phyloP scores from a whole-genome alignment of 2,113 vertebrate species.

The Butorides virescens region DNA sequence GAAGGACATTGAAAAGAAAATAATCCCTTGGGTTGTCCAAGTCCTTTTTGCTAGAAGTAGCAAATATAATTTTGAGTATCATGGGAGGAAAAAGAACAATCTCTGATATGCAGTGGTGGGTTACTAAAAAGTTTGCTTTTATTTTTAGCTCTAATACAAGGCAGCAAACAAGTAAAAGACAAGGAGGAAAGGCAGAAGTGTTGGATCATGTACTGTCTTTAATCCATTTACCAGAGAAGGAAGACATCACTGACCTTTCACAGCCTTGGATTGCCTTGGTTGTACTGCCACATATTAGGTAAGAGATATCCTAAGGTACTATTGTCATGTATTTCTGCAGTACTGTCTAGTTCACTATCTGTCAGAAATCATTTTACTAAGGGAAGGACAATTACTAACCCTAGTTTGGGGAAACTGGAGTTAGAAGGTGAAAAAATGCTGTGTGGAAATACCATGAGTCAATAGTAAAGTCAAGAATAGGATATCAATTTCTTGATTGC shows the following conservation, averaged over 20 bases:
- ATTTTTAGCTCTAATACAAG: conserved; percentile 58
- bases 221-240: conserved; percentile 68
- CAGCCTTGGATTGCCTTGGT: conserved; percentile 87
- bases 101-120: not conserved
- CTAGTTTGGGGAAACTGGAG: not conserved
- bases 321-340: not conserved
- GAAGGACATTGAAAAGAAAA: not conserved
- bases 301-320: conserved; percentile 5
- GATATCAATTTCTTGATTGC: not conserved
- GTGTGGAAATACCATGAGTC: not conserved
- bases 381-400: not conserved
- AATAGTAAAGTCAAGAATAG: not conserved
- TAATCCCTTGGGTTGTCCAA: not conserved
- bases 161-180: conserved; percentile 49
- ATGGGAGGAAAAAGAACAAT: not conserved
- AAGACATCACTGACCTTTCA: conserved; percentile 76
- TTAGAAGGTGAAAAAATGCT: not conserved
- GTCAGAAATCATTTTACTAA: not conserved
- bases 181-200: conserved; percentile 43
- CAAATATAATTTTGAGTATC: not conserved
- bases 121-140: not conserved
- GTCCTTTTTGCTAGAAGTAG: not conserved
- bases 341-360: not conserved
- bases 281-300: conserved; percentile 93
- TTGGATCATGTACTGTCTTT: conserved; percentile 83